Conservation (phyloP, 2,113 vertebrate genomes). For the Anhinga rufa region DNA sequence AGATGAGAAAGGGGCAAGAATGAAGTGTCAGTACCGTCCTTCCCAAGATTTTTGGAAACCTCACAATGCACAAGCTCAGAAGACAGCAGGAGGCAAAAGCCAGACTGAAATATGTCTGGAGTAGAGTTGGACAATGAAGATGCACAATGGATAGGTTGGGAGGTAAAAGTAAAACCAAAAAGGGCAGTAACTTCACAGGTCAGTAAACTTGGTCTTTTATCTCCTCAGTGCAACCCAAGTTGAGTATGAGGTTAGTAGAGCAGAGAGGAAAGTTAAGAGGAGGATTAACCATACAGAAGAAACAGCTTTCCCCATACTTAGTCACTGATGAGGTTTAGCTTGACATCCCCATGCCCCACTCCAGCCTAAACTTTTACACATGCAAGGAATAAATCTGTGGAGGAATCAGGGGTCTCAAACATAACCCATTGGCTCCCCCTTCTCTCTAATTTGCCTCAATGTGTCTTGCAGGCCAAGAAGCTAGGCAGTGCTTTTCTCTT, state of each 20-base stretch:
- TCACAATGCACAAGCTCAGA: not conserved
- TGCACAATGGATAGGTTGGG: not conserved
- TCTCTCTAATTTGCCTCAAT: not conserved
- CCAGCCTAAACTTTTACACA: not conserved
- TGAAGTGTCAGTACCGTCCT: not conserved
- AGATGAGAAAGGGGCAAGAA: not conserved
- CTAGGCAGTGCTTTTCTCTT: not conserved
- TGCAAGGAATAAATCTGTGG: not conserved
- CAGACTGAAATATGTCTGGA: not conserved
- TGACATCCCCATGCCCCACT: not conserved
- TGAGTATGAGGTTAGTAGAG: not conserved
- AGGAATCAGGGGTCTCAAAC: fast-evolving
- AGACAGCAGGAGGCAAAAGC: not conserved
- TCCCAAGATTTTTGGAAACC: not conserved
- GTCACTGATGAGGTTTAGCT: not conserved
- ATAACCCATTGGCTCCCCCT: not conserved
- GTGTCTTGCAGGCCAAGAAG: not conserved
- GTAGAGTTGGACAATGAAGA: not conserved
- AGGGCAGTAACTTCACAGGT: not conserved
- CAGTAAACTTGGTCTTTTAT: not conserved
- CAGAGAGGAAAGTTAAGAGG: not conserved
- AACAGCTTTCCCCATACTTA: not conserved
- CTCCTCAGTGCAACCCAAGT: not conserved
- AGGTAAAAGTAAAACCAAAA: not conserved
- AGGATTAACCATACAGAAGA: not conserved